These are phyloP conservation scores for Norana najaformis DNA, from an alignment of 2,888 invertebrate genomes.

Conservation along the genomic window DNA sequence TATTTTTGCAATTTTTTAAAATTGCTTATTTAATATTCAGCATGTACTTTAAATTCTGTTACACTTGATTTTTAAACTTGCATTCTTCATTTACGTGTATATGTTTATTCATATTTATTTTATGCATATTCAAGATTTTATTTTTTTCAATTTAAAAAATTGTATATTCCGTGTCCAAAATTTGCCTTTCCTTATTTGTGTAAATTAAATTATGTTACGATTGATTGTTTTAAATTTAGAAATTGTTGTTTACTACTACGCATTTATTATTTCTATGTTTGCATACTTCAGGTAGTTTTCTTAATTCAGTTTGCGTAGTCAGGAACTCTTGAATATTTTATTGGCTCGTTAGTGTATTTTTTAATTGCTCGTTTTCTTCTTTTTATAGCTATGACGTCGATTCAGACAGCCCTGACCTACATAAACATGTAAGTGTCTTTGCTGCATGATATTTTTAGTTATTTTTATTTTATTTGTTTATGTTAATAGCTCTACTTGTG, in stretches of 20 bases:
- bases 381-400: conserved; percentile 55
- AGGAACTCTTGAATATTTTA: background rate
- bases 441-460: background rate
- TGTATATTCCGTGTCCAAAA: background rate
- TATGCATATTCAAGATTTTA: background rate
- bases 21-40: background rate
- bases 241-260: background rate
- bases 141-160: background rate
- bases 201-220: background rate
- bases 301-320: background rate
- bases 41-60: background rate
- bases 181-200: background rate
- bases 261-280: background rate
- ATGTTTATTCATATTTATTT: background rate
- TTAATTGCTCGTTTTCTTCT: background rate
- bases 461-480: background rate
- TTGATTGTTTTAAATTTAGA: background rate
- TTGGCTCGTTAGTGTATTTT: background rate
- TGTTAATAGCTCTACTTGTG: background rate
- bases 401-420: conserved; percentile 48
- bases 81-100: background rate
- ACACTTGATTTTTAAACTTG: background rate
- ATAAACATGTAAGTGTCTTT: conserved; percentile 43
- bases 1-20: background rate
- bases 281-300: background rate